phyloP scores from a whole-genome alignment of 2,888 invertebrate species.

The Vandiemenella viatica region DNA sequence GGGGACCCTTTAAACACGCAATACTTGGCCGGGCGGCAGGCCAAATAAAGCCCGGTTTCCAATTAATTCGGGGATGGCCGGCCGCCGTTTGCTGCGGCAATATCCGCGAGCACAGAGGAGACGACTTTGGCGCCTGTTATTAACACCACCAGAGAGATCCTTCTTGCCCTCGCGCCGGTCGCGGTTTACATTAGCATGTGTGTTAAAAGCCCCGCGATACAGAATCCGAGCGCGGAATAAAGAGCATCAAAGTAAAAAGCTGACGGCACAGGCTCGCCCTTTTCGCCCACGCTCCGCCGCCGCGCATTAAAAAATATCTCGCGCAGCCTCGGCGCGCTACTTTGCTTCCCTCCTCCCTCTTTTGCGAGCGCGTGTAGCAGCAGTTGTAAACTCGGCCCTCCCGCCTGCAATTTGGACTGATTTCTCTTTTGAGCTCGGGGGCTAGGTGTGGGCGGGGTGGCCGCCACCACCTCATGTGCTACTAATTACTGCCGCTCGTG shows the following conservation, averaged over 20 bases:
- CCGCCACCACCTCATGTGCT: constrained; percentile 14
- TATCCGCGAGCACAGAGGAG: background rate
- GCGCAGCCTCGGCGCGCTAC: background rate
- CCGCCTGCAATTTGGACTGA: constrained; percentile 9
- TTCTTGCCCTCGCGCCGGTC: background rate
- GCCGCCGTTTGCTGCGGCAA: no score
- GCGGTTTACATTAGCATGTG: constrained; percentile 3
- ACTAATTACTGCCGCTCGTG: constrained; percentile 12
- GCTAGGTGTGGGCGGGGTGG: constrained; percentile 2
- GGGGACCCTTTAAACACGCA: no score
- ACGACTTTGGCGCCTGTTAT: background rate
- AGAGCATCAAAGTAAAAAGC: constrained; percentile 5
- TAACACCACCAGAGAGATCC: background rate
- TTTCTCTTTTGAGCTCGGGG: constrained; percentile 9
- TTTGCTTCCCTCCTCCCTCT: background rate
- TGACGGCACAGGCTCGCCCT: background rate
- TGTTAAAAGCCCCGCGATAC: constrained; percentile 1
- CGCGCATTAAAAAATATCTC: background rate
- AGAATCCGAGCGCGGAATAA: background rate
- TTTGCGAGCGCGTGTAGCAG: background rate
- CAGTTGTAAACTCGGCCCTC: background rate
- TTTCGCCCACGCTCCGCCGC: background rate
- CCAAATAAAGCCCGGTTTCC: no score
- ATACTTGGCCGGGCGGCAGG: no score
- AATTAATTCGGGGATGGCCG: no score